Evolutionary conservation across 2,888 invertebrate genomes (phyloP), one percentile per base, ranked within the genome.

Genomic region (Microplitis manilae): DNA sequence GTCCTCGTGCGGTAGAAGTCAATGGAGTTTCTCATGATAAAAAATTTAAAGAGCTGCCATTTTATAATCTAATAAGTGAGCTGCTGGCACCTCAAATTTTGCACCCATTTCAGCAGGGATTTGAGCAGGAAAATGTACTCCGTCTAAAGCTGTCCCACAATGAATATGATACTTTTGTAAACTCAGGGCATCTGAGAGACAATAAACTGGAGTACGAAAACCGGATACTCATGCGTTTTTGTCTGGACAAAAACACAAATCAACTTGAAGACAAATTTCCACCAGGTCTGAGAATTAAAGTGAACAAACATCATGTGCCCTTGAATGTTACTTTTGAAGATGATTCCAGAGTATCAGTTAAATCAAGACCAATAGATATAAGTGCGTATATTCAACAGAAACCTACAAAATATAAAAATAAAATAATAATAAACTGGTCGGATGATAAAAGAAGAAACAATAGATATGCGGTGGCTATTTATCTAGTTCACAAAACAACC

Each of bases 261-360:
- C 97, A 97, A 87, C 98, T 98, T 91, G 97, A 98, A 86, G 98
- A 98, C 88, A 95, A 94, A 87, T 98, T 98, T 91, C 98, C 98
- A 79, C 96, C 97, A 64, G 96, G 95, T 87, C 94, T 98, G 85
- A 94, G 93, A 87, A 96, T 98, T 68, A 96, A 97, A 93, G 95
- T 98, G 79, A 98, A 98, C 91, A 95, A 95, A 86, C 97, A 97
- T 91, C 91, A 95, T 87, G 50, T 96, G 96, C 85, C 95, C 95
- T 79, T 91, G 98, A 86, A 98, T 98, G 81, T 97, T 97, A 91
- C 4, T 13, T 8, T 50, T 50, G 13, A 50, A 9, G 50, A 98
- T 91, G 97, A 98, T 87, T 98, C 97, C 2, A 97, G 97, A 30
- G 97, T 97, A 30, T 7, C 98, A 98, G 90, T 97, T 98, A 72